Conservation (phyloP, 2,888 invertebrate genomes). For the Leptinotarsa rubiginosa region DNA sequence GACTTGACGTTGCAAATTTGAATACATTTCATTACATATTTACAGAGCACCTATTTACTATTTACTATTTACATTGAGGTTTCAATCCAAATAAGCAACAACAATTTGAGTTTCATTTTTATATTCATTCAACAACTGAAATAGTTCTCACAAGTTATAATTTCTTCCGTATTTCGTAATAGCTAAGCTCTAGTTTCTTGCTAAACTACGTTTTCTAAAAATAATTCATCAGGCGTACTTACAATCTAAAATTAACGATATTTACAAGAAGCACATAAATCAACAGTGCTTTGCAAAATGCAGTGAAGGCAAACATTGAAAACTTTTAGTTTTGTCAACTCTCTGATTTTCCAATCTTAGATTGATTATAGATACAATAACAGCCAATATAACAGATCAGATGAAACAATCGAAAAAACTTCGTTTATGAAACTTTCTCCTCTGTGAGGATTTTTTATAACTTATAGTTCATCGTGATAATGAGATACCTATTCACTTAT, state of each 20-base stretch:
- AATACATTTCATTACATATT: conserved; percentile 29
- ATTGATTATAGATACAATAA: conserved; percentile 16
- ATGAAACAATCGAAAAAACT: conserved; percentile 1
- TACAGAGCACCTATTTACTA: conserved; percentile 55
- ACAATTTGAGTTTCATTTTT: conserved; percentile 24
- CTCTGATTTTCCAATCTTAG: conserved; percentile 22
- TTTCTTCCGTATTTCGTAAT: conserved; percentile 19
- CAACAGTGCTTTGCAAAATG: conserved; percentile 64
- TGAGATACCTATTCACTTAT: too few species aligned
- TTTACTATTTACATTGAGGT: conserved; percentile 53
- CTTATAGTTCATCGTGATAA: too few species aligned
- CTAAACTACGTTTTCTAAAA: conserved; percentile 40
- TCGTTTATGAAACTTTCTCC: neutral
- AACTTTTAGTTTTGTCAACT: conserved; percentile 40
- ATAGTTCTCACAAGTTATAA: conserved; percentile 2
- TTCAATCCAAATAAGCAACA: conserved; percentile 38
- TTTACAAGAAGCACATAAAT: conserved; percentile 55
- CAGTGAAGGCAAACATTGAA: conserved; percentile 64
- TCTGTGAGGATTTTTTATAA: neutral
- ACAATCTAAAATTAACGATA: conserved; percentile 46
- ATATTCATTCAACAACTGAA: conserved; percentile 20
- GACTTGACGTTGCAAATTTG: neutral
- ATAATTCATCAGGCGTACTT: conserved; percentile 45
- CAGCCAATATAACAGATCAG: conserved; percentile 32
- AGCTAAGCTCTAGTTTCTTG: conserved; percentile 43